These are phyloP conservation scores for Climacteris rufus DNA, from an alignment of 2,113 vertebrate genomes.

Conservation along the genomic window DNA sequence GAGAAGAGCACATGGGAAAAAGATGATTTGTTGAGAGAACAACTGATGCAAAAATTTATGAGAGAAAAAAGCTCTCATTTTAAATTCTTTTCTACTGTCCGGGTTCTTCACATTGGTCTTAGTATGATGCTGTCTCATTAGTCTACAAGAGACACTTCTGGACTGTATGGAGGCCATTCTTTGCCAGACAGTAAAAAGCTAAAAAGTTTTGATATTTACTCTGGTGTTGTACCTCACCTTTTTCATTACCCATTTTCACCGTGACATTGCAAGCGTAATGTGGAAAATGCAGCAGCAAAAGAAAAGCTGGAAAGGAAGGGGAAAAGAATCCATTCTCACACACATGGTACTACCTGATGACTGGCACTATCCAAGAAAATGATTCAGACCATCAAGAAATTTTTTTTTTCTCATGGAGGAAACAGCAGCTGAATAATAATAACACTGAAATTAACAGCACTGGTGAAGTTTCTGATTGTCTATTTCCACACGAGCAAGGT, in stretches of 20 bases:
- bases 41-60: not conserved
- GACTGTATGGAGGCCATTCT: not conserved
- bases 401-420: not conserved
- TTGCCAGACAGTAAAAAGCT: not conserved
- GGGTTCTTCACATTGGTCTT: not conserved
- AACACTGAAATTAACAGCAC: not conserved
- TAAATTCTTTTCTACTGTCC: not conserved
- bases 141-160: not conserved
- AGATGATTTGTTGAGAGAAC: not conserved
- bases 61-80: not conserved
- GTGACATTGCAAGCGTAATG: not conserved
- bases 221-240: not conserved
- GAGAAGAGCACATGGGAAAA: not conserved
- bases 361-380: not conserved
- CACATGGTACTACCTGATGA: not conserved
- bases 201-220: not conserved
- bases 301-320: not conserved
- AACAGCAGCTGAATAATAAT: not conserved
- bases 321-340: not conserved
- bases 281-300: not conserved
- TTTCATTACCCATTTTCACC: not conserved
- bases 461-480: not conserved
- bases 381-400: not conserved
- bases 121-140: not conserved
- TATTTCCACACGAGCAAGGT: not conserved